Evolutionary conservation across 2,888 invertebrate species (phyloP), one percentile per base, ranked within the genome.

Genomic region (Megalurothrips usitatus): DNA sequence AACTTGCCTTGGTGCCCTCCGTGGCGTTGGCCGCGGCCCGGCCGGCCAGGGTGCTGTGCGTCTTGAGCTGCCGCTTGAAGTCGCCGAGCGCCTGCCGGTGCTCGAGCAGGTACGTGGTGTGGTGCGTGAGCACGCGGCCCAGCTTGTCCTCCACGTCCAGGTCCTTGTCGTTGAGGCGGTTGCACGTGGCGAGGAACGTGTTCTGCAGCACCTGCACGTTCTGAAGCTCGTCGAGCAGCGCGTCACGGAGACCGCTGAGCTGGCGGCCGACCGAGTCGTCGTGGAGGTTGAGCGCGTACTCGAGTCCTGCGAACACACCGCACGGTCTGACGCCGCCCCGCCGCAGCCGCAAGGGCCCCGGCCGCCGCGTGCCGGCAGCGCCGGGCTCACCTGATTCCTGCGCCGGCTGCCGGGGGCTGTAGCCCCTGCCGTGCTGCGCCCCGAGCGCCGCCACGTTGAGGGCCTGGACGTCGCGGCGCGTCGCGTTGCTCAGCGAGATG

Each of bases 381-480:
- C 2, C 34, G 34, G n/a, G 23, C 68, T 23, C 1, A 75, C 68
- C 68, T 75, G 68, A 26, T 12, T 75, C 68, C 23, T 12, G 68
- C 68, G 26, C 68, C 23, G 68, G 26, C 26, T 75, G 68, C 23
- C 68, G 68, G 11, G 23, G 23, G 68, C 26, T 10, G 68, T 75
- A 75, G 68, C 68, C 68, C 23, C 26, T 26, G 68, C 68, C 68
- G 68, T 75, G 68, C 23, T 75, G 68, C 68, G 12, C 3, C 23
- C 68, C 68, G 23, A 12, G 23, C 23, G 23, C 68, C 23, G 23
- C 68, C 68, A 75, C 68, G 68, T 12, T 26, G 68, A 75, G 68
- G 23, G 68, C 90, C n/a, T 90, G 89, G 2, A 91, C 86, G 84
- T 89, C 90, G 34, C 88, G 87, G 82, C 90, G 86, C 79, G 90